phyloP scores from a whole-genome alignment of 2,113 vertebrate species.

The Pelvicachromis taeniatus region DNA sequence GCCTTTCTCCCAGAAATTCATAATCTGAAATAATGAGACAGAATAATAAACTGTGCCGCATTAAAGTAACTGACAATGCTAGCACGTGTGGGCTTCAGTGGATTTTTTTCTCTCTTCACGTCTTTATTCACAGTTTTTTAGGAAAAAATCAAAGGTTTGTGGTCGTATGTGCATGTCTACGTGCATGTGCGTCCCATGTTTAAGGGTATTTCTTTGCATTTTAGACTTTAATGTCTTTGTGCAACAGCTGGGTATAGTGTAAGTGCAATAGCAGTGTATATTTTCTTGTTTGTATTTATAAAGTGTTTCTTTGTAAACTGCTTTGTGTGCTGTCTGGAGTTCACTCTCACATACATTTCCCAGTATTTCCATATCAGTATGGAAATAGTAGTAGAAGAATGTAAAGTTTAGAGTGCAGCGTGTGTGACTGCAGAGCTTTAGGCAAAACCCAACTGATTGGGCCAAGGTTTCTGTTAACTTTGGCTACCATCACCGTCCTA shows the following conservation, averaged over 20 bases:
- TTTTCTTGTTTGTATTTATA: not conserved
- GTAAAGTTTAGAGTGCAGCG: constrained; percentile 37
- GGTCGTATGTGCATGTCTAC: not conserved
- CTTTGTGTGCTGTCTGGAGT: not conserved
- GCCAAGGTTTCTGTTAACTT: constrained; percentile 55
- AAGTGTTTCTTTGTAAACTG: not conserved
- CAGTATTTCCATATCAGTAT: not conserved
- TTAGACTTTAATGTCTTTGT: not conserved
- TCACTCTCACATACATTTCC: not conserved
- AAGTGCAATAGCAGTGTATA: not conserved
- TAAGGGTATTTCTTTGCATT: not conserved
- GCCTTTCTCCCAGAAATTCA: constrained; percentile 57
- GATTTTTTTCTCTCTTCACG: not conserved
- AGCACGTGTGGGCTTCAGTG: not conserved
- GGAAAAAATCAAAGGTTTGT: not conserved
- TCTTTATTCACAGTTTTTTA: not conserved
- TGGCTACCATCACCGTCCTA: constrained; percentile 50
- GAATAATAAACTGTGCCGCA: constrained; percentile 46
- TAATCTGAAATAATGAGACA: constrained; percentile 41
- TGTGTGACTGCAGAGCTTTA: not conserved
- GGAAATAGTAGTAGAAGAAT: not conserved
- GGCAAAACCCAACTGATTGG: constrained; percentile 41
- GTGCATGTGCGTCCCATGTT: not conserved
- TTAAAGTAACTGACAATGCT: constrained; percentile 16
- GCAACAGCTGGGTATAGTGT: not conserved